Base-by-base conservation (phyloP, 2,888 invertebrate genomes). In the Frankliniella intonsa region DNA sequence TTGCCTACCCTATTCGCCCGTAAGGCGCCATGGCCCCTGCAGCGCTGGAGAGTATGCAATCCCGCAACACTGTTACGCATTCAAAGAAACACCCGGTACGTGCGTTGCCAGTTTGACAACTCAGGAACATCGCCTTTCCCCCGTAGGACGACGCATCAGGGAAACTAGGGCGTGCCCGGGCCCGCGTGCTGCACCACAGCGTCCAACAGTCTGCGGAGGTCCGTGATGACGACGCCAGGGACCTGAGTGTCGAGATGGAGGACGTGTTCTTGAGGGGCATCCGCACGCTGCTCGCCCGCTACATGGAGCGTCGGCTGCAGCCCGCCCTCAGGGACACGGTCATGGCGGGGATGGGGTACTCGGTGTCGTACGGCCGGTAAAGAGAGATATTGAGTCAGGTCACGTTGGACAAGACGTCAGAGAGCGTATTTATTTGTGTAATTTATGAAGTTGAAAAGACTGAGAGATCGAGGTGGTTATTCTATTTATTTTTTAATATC, bases 281-380 rank as follows among this genome's bases (percentile, higher is more conserved):
- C 80, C 90, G 95, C 84, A 93, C 94, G 22, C 90, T 95, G 80
- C 87, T 95, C 80, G 95, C 94, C 0, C 82, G 84, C 50, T 95
- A 95, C 85, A 94, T 95, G 93, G 95, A 95, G 87, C 93, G 92
- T 84, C 94, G 95, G 85, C 87, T 95, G 81, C 94, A 95, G 86
- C 94, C 95, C 12, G 95, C 95, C 69, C 94, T 95, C 82, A 94
- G 94, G 87, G 95, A 95, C 86, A 95, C 95, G 0, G 89, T 95
- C 51, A 95, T 95, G 95, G 91, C 94, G 84, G 94, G 95, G 87
- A 93, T 95, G 93, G 95, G 95, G 10, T 95, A 95, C 87, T 95
- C 94, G 79, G 91, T 95, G 85, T 95, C 95, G 82, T 95, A 95
- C 87, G 95, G 95, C 25, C 69, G 69, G 69, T 76, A 25, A 55